Percentiles rank a stretch among this genome's conserved stretches.
Conservation (phyloP, 1,140 invertebrate genomes). For the Piezodorus guildinii region DNA sequence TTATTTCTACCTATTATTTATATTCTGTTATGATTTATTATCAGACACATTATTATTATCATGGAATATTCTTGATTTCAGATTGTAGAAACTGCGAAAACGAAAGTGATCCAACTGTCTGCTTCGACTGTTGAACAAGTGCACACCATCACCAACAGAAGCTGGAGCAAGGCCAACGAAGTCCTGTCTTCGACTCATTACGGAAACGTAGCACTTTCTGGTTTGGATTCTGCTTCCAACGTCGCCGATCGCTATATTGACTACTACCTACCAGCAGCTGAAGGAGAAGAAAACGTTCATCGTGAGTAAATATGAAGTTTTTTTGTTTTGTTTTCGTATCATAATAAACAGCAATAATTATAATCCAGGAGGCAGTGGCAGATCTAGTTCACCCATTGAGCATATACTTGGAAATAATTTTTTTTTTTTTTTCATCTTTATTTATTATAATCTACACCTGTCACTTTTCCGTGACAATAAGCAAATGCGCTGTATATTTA, state of each 20-base stretch:
- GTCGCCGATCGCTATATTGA: conserved; percentile 67
- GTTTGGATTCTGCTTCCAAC: conserved; percentile 53
- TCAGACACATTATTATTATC: too few relatives aligned
- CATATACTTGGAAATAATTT: too few relatives aligned
- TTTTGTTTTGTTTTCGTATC: too few relatives aligned
- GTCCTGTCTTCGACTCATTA: conserved; percentile 45
- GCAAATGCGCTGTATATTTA: too few relatives aligned
- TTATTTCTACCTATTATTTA: too few relatives aligned
- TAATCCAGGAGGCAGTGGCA: too few relatives aligned
- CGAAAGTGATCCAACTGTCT: conserved; percentile 58
- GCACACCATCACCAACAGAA: conserved; percentile 22
- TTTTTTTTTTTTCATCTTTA: too few relatives aligned
- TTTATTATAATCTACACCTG: too few relatives aligned
- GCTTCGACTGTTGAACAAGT: conserved; percentile 36
- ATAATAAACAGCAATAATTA: too few relatives aligned
- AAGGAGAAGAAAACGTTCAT: conserved; percentile 37
- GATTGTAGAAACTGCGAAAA: conserved; percentile 64
- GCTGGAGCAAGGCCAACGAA: conserved; percentile 54
- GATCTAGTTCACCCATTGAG: too few relatives aligned
- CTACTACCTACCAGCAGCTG: conserved; percentile 56
- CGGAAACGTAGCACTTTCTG: conserved; percentile 48
- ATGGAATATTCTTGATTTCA: conserved; percentile 32
- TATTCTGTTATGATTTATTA: too few relatives aligned
- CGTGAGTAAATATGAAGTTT: conserved; percentile 35
- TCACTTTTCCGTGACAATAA: too few relatives aligned